Base-by-base conservation (phyloP, 2,888 invertebrate species). In the Alviniconcha strummeri region DNA sequence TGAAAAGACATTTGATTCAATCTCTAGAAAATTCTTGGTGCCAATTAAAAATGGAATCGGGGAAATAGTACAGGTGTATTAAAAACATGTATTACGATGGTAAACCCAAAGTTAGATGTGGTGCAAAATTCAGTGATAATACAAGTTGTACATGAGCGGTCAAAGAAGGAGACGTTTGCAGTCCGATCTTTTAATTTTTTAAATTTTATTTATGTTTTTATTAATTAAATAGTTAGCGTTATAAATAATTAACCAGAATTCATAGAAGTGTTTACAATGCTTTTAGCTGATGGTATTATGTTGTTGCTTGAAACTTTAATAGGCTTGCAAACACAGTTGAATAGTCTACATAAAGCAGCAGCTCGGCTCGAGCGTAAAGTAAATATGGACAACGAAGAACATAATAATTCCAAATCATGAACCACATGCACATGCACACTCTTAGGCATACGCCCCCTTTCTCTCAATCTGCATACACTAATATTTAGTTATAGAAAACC, bases 141-240 rank as follows among this genome's bases (percentile, higher is more conserved):
- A 1, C 17, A 13, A 71, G n/a, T n/a, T 71, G 71, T 71, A 71
- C 71, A 17, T 8, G 15, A 17, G 71, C 5, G 9, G 71, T 71
- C 8, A 71, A 71, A 71, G 5, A 71, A n/a, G 71, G 71, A n/a
- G 71, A 71, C n/a, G 19, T 71, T 71, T 71, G 71, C n/a, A 71
- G 71, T n/a, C 71, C 71, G 8, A 17, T 71, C 19, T 71, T 71
- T 8, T 71, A n/a, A n/a, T n/a, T n/a, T n/a, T n/a, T n/a, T n/a
- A n/a, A n/a, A n/a, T n/a, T n/a, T 36, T 36, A 36, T 36, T 36
- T 36, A 36, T 36, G 36, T 36, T 1, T 71, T n/a, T 71, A n/a
- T 71, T 71, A 17, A 71, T 71, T n/a, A 71, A 71, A 17, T 11
- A 71, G 19, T 5, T 71, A 71, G 19, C 71, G 8, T 71, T 71